Base-by-base conservation (phyloP, 1,140 invertebrate species). In the Drosophila nannoptera region DNA sequence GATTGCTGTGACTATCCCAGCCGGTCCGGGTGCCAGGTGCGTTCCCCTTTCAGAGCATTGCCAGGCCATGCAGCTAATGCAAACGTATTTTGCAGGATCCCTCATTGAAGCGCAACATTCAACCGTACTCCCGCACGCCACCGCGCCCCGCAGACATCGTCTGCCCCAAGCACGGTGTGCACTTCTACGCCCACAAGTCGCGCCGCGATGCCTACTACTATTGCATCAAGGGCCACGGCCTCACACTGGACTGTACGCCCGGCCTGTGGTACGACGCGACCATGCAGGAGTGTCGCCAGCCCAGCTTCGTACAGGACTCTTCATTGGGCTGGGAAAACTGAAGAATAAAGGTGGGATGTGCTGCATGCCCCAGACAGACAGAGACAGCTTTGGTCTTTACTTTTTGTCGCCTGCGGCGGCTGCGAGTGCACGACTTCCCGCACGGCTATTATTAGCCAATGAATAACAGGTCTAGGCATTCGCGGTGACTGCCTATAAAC, bases 141-240 rank as follows among this genome's bases (percentile, higher is more conserved):
- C 75, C 67, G 5, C 54, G 49, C 4, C 43, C 38, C 6, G 78
- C 70, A 4, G 65, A 77, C 7, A 62, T 72, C 5, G 31, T 53
- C 0, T 88, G 87, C 35, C 87, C 87, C 3, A 5, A 33, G 0
- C 35, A 29, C 0, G 87, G 87, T 9, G 32, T 72, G 1, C 72
- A 87, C 29, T 88, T 87, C 38, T 73, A 48, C 69, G 60, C 67
- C 6, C 83, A 88, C 42, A 56, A 70, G 3, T 48, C 54, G 0
- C 70, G 82, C 14, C 53, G 8, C 9, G 87, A 82, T 65, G 60
- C 77, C 9, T 88, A 88, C 35, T 75, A 83, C 52, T 88, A 73
- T 16, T 88, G 87, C 38, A 38, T 78, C 7, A 55, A 80, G 35
- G 87, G 87, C 4, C 73, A 73, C 33, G 87, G 87, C 11, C 38